Evolutionary conservation across 2,113 vertebrate genomes (phyloP), one percentile per base, ranked within the genome.

Genomic region (Rhinichthys klamathensis): DNA sequence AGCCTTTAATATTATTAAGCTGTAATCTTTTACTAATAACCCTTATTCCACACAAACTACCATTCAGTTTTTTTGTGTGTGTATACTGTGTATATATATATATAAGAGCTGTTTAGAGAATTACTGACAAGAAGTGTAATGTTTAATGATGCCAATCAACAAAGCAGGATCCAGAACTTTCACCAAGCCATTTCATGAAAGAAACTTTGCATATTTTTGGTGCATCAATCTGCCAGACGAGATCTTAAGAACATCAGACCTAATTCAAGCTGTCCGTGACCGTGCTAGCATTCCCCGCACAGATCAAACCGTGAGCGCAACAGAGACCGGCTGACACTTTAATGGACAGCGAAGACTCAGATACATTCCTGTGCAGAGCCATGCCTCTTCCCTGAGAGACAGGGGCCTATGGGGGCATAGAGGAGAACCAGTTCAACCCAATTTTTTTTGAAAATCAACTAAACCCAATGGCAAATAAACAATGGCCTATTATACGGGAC

Each of bases 311-410:
- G 13, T 30, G 18, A 63, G 46, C 5, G 23, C 27, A 18, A 70
- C 61, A 44, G 60, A 76, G 5, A 41, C n/a, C 5, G 46, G 16
- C 70, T 58, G 80, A 51, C 13, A 58, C 49, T 78, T 86, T 78
- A 83, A 83, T 72, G 32, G 54, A 46, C 25, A 77, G 75, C 10
- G 27, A 87, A 74, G 83, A 16, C 13, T 35, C 38, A 21, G 13
- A 41, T 41, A 81, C 83, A 87, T 87, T 81, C 83, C 77, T 81
- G 76, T 63, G 49, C 82, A 80, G 46, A 38, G 76, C 61, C 60
- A 76, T 78, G 74, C 61, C 30, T 51, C 61, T 35, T 67, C 83
- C 44, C 75, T 38, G 21, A 76, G 73, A 60, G 54, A 73, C 77
- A 81, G 54, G 30, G 67, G 77, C 25, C 84, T 61, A 35, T 32